Evolutionary conservation across 1,140 invertebrate genomes (phyloP), one percentile per base, ranked within the genome.

Genomic region (Neomicropteryx cornuta): DNA sequence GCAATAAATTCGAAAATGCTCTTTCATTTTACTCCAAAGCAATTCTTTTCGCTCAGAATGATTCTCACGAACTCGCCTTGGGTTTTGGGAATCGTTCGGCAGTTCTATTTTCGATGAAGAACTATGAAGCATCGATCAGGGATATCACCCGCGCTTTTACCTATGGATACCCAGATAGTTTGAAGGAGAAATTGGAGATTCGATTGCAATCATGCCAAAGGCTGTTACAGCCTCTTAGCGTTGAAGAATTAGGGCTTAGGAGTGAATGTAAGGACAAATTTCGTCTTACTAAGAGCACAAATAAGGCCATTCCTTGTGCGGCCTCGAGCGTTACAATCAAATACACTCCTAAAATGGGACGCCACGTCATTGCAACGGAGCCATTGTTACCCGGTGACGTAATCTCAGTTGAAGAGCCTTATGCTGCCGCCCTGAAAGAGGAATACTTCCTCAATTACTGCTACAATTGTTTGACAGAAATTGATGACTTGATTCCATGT

Each of bases 331-430:
- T 85, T 21, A 58, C 67, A 53, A 58, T 86, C 22, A 55, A 68
- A 13, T 71, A 71, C 39, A 65, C 52, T 21, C 43, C 70, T 39
- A 58, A 64, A 29, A 71, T 73, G 53, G 82, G 82, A 1, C 67
- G 81, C 36, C 76, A 77, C 49, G 58, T 86, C 23, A 55, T 79
- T 18, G 76, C 81, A 2, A 70, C 66, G 14, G 66, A 70, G 39
- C 68, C 82, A 50, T 72, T 86, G 39, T 52, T 60, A 43, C 69
- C 78, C n/a, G 88, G 87, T 1, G 83, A 92, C 60, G 63, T 88
- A 18, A 47, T 94, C n/a, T 77, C 78, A 21, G 63, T 79, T 22
- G 90, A 94, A 64, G 69, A 78, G 33, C 80, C 87, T 6, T 93
- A 80, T 56, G 71, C 77, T 32, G 73, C 75, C 18, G 65, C 86